Percentiles rank a stretch among this genome's conserved stretches.
Conservation (phyloP, 1,140 invertebrate genomes). For the Brachionus rotundiformis region DNA sequence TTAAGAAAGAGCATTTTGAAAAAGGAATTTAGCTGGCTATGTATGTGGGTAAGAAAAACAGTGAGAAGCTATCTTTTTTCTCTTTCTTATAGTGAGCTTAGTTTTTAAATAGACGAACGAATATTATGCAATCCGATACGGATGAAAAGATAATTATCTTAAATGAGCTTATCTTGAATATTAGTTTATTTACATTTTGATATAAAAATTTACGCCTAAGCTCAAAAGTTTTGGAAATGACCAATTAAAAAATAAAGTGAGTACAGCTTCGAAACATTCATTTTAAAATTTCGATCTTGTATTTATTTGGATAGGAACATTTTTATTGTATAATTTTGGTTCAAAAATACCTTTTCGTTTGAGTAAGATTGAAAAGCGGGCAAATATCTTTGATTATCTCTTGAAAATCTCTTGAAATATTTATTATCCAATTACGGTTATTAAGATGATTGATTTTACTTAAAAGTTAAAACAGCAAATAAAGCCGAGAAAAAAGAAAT, state of each 20-base stretch:
- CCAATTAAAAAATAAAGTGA: background rate
- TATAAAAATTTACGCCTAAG: conserved; percentile 13
- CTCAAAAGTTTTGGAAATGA: background rate
- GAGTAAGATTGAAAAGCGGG: background rate
- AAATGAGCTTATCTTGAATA: conserved; percentile 21
- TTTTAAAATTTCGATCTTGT: background rate
- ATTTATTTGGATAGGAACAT: too few relatives aligned
- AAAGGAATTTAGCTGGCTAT: background rate
- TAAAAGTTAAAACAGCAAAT: background rate
- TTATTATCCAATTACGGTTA: background rate
- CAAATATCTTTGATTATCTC: background rate
- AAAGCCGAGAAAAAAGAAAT: background rate
- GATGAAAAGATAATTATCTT: conserved; percentile 43
- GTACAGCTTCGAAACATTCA: background rate
- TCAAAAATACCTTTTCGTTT: background rate
- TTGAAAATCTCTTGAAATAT: background rate
- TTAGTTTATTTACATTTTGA: background rate
- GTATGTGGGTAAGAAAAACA: background rate
- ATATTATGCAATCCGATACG: conserved; percentile 25
- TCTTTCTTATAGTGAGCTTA: background rate
- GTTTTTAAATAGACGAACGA: conserved; percentile 12
- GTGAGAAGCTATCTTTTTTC: background rate
- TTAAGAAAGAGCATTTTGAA: background rate
- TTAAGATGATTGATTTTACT: background rate
- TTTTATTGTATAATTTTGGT: background rate